phyloP scores from a whole-genome alignment of 2,113 vertebrate genomes.

The Bombycilla garrulus region DNA sequence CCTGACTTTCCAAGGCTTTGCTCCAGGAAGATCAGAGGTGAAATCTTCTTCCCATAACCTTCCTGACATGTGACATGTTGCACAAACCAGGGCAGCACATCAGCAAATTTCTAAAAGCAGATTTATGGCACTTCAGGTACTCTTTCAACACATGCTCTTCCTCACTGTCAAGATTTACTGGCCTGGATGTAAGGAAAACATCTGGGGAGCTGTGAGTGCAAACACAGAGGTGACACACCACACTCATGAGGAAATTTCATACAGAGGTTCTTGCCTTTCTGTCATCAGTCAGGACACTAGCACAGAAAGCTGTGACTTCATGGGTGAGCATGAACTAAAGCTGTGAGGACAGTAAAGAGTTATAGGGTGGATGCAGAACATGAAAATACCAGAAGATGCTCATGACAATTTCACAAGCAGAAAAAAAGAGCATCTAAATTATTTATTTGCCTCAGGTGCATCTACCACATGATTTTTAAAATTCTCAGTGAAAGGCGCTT shows the following conservation, averaged over 20 bases:
- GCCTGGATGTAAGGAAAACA: neutral
- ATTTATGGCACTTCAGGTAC: neutral
- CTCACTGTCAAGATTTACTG: neutral
- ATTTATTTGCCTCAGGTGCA: neutral
- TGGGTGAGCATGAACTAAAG: neutral
- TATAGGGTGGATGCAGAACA: neutral
- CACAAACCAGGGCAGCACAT: neutral
- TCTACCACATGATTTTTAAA: neutral
- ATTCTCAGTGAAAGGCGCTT: neutral
- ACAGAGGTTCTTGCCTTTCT: neutral
- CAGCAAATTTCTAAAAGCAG: neutral
- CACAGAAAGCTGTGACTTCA: neutral
- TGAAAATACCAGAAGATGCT: neutral
- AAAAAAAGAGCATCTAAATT: neutral
- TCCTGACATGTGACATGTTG: neutral
- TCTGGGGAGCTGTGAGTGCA: fast-evolving
- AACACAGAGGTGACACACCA: neutral
- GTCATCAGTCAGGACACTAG: neutral
- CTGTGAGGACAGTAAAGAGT: neutral
- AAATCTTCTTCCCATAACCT: neutral
- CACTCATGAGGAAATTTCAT: neutral
- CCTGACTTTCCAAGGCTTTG: neutral
- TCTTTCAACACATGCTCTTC: neutral
- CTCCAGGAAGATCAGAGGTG: neutral
- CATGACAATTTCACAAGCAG: neutral